Base-by-base conservation (phyloP, 2,888 invertebrate species). In the Stictocephala bisonia region DNA sequence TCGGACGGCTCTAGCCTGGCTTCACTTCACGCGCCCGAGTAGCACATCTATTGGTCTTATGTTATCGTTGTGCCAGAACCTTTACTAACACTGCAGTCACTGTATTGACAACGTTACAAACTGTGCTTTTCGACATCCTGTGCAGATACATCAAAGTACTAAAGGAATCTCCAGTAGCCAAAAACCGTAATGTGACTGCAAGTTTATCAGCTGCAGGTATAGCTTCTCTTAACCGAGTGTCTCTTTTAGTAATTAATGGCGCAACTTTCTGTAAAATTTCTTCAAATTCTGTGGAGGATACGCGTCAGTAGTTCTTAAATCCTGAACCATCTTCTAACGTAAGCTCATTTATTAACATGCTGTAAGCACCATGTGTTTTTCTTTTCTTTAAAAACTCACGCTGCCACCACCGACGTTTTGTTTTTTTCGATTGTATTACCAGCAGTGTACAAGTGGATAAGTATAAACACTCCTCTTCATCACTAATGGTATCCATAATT, bases 241-340 rank as follows among this genome's bases (percentile, higher is more conserved):
- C 64, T 60, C 18, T 60, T 35, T 35, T 60, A 60, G 64, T 60
- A 60, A 60, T 60, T 60, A 60, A 40, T 2, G 35, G 40, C 29
- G 40, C 31, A 60, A 60, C 22, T 60, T 60, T 60, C 40, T 60
- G 31, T 35, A 22, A 60, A 60, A 60, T 60, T 6, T 35, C 31
- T 15, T 60, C 64, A 35, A 60, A 35, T 40, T 60, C 64, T 60
- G 64, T 60, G 64, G 64, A n/a, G 64, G 64, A 60, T 40, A 35
- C 64, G 3, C 64, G 64, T 18, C 35, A 35, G 64, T 40, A 60
- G 44, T 40, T 66, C 41, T 66, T 26, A 27, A 53, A 53, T 53
- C 53, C 53, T 53, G 24, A 53, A 53, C 53, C 27, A 53, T 53
- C 27, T 66, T 66, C 66, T 31, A 35, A 66, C 24, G 66, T 40